Evolutionary conservation across 2,888 invertebrate genomes (phyloP), one percentile per base, ranked within the genome.

Genomic region (Parapristionchus giblindavisi): DNA sequence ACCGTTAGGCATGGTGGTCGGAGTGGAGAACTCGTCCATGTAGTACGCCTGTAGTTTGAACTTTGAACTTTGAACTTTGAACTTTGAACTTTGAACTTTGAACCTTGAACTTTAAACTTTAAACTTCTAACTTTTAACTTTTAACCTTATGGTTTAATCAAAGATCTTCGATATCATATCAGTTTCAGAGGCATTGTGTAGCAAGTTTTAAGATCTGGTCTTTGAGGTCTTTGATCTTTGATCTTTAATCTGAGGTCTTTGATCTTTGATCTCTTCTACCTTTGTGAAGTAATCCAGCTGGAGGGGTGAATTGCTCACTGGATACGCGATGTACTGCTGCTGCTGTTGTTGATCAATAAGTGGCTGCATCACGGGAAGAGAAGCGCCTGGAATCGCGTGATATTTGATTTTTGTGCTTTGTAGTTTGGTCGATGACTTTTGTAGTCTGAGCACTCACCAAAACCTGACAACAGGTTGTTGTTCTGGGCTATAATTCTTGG

Each of bases 1-100:
- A 14, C 84, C 81, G 21, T 80, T 75, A 38, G 70, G 73, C 52
- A 32, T 75, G 43, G 38, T 32, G 0, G 24, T 34, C 24, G 65
- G 48, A 27, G 40, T 51, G 1, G 52, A 51, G 29, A 29, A 43
- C 43, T 76, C 76, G 43, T 51, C 63, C 63, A 27, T 34, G 3
- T 11, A 68, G 48, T 72, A 72, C n/a, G 60, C 40, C 72, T 72
- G 72, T 1, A 68, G n/a, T 8, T 11, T 17, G 65, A 24, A 6
- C n/a, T n/a, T 11, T 48, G 48, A 17, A 48, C 65, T 48, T 65
- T 43, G 65, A 52, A 14, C 48, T 43, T 43, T 40, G 36, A 29
- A 4, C 24, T 24, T 17, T 27, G 4, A 21, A 56, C 29, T 29
- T 56, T 56, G 29, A 54, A 11, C n/a, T 52, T 52, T 52, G 52